phyloP scores from a whole-genome alignment of 2,888 invertebrate species.

The Congeria kusceri region DNA sequence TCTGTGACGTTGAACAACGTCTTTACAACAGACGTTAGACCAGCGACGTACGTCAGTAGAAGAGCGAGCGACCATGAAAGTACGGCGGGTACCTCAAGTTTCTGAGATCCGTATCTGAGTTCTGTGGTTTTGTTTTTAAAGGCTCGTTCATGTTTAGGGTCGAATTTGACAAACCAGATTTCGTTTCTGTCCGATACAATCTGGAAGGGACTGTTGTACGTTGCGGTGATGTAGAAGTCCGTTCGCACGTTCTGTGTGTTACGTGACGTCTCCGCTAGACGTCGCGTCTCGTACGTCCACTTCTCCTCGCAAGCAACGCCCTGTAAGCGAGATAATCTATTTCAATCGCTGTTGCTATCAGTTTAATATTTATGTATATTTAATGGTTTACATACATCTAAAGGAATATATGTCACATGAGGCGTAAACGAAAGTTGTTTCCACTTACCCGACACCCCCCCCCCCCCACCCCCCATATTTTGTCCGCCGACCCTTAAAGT shows the following conservation, averaged over 20 bases:
- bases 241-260: constrained; percentile 43
- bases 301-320: constrained; percentile 48
- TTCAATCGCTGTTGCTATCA: too few relatives aligned
- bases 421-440: too few relatives aligned
- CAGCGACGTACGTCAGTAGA: constrained; percentile 17
- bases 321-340: not conserved
- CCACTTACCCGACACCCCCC: too few relatives aligned
- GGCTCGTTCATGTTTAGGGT: constrained; percentile 2
- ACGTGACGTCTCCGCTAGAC: constrained; percentile 32
- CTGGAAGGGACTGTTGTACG: constrained; percentile 52
- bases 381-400: too few relatives aligned
- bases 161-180: constrained; percentile 51
- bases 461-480: too few relatives aligned
- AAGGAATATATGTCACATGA: too few relatives aligned
- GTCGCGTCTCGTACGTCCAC: constrained; percentile 44
- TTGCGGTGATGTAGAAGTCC: constrained; percentile 53
- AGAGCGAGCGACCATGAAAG: constrained; percentile 14
- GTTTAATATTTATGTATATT: too few relatives aligned
- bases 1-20: constrained; percentile 1
- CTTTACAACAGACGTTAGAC: constrained; percentile 3
- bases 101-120: constrained; percentile 25
- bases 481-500: too few relatives aligned
- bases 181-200: constrained; percentile 40
- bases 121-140: constrained; percentile 5
- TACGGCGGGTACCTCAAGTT: constrained; percentile 17